Conservation (phyloP, 2,888 invertebrate genomes). For the Axea sp. region DNA sequence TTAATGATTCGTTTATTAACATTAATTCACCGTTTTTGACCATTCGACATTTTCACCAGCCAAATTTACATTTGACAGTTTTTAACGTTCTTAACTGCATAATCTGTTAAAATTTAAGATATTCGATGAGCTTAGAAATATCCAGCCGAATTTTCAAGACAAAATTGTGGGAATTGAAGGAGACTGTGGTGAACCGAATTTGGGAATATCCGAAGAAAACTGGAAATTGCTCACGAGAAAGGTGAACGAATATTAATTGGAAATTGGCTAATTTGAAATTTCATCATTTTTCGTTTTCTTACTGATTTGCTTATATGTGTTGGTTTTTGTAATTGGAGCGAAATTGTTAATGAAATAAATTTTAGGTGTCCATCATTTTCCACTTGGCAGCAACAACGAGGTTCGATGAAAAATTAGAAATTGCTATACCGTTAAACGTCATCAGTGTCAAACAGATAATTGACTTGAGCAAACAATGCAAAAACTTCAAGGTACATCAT, state of each 20-base stretch:
- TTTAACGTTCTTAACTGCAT: too few relatives aligned
- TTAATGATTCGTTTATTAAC: too few relatives aligned
- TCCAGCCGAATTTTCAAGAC: slow-evolving; percentile 73
- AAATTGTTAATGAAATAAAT: too few relatives aligned
- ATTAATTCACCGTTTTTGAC: too few relatives aligned
- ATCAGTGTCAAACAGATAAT: slow-evolving; percentile 50
- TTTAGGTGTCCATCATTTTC: slow-evolving; percentile 58
- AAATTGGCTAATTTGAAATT: too few relatives aligned
- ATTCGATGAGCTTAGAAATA: too few relatives aligned
- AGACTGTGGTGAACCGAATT: slow-evolving; percentile 74
- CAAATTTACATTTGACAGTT: too few relatives aligned
- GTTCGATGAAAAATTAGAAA: slow-evolving; percentile 52
- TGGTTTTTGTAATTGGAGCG: too few relatives aligned
- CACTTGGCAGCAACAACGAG: slow-evolving; percentile 59
- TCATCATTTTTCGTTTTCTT: too few relatives aligned
- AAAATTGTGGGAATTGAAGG: slow-evolving; percentile 78
- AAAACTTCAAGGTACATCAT: slow-evolving; percentile 60
- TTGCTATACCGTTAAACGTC: slow-evolving; percentile 44
- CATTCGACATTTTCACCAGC: too few relatives aligned
- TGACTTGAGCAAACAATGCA: slow-evolving; percentile 48
- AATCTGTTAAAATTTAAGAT: too few relatives aligned
- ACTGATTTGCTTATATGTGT: too few relatives aligned
- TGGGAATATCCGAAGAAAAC: slow-evolving; percentile 77
- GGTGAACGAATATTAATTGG: slow-evolving; percentile 33
- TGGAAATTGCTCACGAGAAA: slow-evolving; percentile 62